phyloP scores from a whole-genome alignment of 2,113 vertebrate species.

The Carettochelys insculpta region DNA sequence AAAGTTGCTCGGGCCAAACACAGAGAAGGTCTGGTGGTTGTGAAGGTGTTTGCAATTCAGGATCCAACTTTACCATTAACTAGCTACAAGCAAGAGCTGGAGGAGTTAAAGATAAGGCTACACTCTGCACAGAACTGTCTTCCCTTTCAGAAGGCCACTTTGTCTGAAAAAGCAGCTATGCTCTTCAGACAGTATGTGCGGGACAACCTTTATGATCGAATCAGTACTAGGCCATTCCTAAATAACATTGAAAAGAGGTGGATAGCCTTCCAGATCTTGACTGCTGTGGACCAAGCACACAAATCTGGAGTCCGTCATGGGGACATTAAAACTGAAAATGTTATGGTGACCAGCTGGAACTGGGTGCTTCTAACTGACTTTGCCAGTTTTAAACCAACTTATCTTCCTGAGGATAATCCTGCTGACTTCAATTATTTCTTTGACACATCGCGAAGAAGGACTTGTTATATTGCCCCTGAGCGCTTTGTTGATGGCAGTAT shows the following conservation, averaged over 20 bases:
- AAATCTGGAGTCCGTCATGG: constrained; percentile 94
- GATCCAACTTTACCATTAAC: constrained; percentile 93
- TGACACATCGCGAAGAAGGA: constrained; percentile 92
- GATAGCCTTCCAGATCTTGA: constrained; percentile 97
- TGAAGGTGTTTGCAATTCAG: constrained; percentile 99
- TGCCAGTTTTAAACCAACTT: constrained; percentile 97
- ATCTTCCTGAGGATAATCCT: constrained; percentile 96
- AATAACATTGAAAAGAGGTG: constrained; percentile 97
- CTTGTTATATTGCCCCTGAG: constrained; percentile 95
- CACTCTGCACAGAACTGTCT: constrained; percentile 95
- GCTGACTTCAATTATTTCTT: constrained; percentile 99
- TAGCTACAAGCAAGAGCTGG: constrained; percentile 96
- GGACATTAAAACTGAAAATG: constrained; percentile 97
- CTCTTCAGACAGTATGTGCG: constrained; percentile 94
- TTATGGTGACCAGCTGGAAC: constrained; percentile 99
- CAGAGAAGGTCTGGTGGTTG: constrained; percentile 93
- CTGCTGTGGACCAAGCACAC: constrained; percentile 94
- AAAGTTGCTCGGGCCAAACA: constrained; percentile 97
- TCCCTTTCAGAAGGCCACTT: constrained; percentile 92
- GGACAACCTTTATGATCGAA: constrained; percentile 97
- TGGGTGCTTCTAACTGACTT: constrained; percentile 98
- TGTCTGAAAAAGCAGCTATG: constrained; percentile 93
- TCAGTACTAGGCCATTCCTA: constrained; percentile 94
- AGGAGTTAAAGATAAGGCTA: constrained; percentile 94
- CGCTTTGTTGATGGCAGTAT: constrained; percentile 95